Base-by-base conservation (phyloP, 1,140 invertebrate genomes). In the Papilio xuthus region DNA sequence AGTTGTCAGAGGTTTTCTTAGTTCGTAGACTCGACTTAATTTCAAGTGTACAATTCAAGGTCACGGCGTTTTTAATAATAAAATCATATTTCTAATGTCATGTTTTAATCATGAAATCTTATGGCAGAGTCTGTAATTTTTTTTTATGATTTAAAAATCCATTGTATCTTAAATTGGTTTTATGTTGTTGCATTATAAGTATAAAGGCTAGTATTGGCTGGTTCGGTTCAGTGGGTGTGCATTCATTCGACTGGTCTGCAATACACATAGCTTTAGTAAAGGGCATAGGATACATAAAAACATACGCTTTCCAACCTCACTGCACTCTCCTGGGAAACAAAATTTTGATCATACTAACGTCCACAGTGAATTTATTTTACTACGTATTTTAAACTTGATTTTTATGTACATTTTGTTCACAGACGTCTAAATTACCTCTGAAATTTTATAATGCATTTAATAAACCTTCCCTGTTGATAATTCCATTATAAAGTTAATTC, bases 261-360 rank as follows among this genome's bases (percentile, higher is more conserved):
- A 82, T 81, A 80, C 84, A 84, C 85, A 83, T 89, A 89, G 87
- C 85, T 86, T 89, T 85, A 88, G 82, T 82, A 85, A 88, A 89
- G 84, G 83, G 83, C 84, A 81, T 82, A 82, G 79, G 74, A 79
- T 81, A 80, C 82, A 86, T 89, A 88, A 89, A 88, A 86, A 83
- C 83, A 82, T 77, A 78, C 81, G 84, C 82, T 77, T 78, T 82
- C 85, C 84, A 85, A 82, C 84, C 85, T 88, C 86, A 85, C 77
- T 83, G 86, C 81, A 70, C n/a, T 28, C 70, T 80, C 41, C 42
- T 79, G 70, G 73, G 28, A 32, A n/a, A 60, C 32, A 60, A 42
- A 63, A 75, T 63, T 60, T 37, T 63, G 42, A 60, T 41, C 2
- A 18, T n/a, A 9, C 18, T 23, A 60, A 60, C n/a, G 44, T 53